Evolutionary conservation across 2,888 invertebrate species (phyloP), one percentile per base, ranked within the genome.

Genomic region (Galerucella pusilla): DNA sequence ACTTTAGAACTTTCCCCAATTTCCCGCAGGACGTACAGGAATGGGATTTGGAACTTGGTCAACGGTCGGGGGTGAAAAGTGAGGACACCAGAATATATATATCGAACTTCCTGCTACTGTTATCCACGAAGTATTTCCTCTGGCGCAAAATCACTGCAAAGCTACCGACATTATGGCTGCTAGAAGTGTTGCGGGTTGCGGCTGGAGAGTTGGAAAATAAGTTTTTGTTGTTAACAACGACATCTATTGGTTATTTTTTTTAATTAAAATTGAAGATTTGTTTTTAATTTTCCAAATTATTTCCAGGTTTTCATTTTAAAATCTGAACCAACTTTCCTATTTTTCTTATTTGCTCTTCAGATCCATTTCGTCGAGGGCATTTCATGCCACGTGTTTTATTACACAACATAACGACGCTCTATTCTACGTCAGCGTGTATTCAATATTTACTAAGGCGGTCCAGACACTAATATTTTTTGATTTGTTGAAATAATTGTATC

Each of bases 1-100:
- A 72, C 72, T 60, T 59, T 57, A 64, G 16, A 72, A 72, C 60
- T 72, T 72, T 72, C 60, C 59, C 14, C 28, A 71, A 71, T 71
- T 71, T 71, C 71, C 71, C 72, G 72, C 28, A 57, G 72, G 72
- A 72, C 57, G 57, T 16, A 14, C 35, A 42, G 12, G 20, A n/a
- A 35, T 16, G 45, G 71, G 71, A 72, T 72, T 20, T 72, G 60
- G 66, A 60, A 66, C 66, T 66, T 72, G 57, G 69, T 60, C 59
- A 65, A 60, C 20, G 16, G 14, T 14, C 20, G 42, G 6, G 14
- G n/a, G 14, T 16, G 14, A 69, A 49, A 61, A 57, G 59, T 46
- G 59, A 59, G 57, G 59, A 46, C 63, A 42, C 28, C 52, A 35
- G 49, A 49, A 49, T 63, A 63, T 64, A 71, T 64, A 42, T 63